Conservation (phyloP, 2,888 invertebrate genomes). For the Melanargia galathea region DNA sequence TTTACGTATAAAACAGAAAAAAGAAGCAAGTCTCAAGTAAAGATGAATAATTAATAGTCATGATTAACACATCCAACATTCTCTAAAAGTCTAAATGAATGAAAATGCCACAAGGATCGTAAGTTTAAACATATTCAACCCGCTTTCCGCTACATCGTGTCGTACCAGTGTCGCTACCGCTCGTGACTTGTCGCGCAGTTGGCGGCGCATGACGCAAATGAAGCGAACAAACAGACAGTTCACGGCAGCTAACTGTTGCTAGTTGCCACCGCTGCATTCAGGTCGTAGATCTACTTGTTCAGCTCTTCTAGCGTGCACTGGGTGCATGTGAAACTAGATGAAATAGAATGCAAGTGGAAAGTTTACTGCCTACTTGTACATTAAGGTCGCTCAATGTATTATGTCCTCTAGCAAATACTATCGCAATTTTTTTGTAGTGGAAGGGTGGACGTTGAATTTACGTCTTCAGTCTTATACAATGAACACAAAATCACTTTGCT, state of each 20-base stretch:
- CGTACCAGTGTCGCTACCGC: constrained; percentile 34
- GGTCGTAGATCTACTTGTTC: neutral
- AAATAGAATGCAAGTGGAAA: neutral
- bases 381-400: neutral
- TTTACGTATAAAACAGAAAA: too few species aligned
- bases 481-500: too few species aligned
- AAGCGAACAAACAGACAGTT: constrained; percentile 50
- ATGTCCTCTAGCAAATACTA: too few species aligned
- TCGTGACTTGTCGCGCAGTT: constrained; percentile 35
- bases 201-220: constrained; percentile 44
- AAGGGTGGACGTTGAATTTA: too few species aligned
- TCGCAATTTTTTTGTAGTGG: too few species aligned
- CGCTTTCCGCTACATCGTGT: constrained; percentile 7
- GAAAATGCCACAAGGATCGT: neutral
- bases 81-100: too few species aligned
- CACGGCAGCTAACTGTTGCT: constrained; percentile 50
- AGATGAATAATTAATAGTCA: too few species aligned
- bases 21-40: too few species aligned
- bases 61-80: too few species aligned
- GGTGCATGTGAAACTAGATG: neutral
- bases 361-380: neutral
- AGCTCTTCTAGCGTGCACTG: neutral
- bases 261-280: constrained; percentile 38
- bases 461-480: too few species aligned
- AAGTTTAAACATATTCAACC: too few species aligned